Evolutionary conservation across 30 jellyfish, hydroid and myxozoan species (phyloP).

Genomic region (Turritopsis dohrnii): DNA sequence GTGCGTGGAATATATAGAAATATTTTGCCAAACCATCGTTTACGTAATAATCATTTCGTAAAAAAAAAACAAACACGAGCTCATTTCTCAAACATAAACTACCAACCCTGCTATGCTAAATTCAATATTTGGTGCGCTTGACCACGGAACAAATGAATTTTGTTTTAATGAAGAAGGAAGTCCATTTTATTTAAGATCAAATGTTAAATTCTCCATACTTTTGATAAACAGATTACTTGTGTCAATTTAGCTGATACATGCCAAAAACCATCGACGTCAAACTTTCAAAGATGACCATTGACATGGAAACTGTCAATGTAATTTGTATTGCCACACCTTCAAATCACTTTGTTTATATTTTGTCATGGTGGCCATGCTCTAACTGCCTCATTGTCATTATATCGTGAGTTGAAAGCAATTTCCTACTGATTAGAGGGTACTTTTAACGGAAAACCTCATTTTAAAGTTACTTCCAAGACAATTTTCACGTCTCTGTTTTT

Average conservation of each 20-base stretch:
- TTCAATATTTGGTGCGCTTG: neutral
- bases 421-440: neutral
- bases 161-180: neutral
- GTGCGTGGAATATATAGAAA: too few relatives aligned
- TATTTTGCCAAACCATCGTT: too few relatives aligned
- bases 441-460: neutral
- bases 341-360: neutral
- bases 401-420: neutral
- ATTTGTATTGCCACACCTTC: neutral
- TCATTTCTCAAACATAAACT: too few relatives aligned
- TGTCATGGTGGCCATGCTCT: neutral
- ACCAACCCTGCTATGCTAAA: too few relatives aligned
- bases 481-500: neutral
- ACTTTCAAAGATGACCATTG: too few relatives aligned
- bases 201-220: neutral
- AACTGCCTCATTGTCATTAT: neutral
- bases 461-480: neutral
- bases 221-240: neutral
- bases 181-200: neutral
- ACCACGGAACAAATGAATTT: neutral
- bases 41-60: too few relatives aligned
- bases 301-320: neutral
- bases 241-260: too few relatives aligned
- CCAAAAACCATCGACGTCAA: neutral
- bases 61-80: too few relatives aligned